Evolutionary conservation across 2,797 vertebrate species (phyloP).

Genomic region (Enteromius unitaeniatus): DNA sequence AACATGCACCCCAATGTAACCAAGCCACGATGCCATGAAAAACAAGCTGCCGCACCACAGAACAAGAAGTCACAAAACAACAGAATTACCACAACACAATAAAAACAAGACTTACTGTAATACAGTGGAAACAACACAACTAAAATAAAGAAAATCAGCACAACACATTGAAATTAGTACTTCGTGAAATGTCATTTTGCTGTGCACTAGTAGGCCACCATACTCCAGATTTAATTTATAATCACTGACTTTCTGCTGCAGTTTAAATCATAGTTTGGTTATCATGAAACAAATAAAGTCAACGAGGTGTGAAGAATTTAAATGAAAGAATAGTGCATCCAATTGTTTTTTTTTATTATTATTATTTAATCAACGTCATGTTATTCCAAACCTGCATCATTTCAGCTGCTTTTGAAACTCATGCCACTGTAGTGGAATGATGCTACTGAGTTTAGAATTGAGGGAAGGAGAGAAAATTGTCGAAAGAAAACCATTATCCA

Average conservation of each 20-base stretch:
- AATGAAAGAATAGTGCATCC: background rate
- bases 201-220: too few species aligned
- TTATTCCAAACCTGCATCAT: background rate
- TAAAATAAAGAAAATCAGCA: too few species aligned
- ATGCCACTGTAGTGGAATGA: background rate
- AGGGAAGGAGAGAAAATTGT: constrained; percentile 4
- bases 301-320: background rate
- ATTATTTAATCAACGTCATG: background rate
- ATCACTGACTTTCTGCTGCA: background rate
- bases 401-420: constrained; percentile 14
- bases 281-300: background rate
- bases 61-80: too few species aligned
- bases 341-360: background rate
- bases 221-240: background rate
- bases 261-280: background rate
- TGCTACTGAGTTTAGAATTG: background rate
- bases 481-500: constrained; percentile 49
- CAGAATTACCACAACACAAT: too few species aligned
- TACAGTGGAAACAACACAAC: too few species aligned
- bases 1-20: too few species aligned
- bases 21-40: too few species aligned
- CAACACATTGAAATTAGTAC: too few species aligned
- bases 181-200: too few species aligned
- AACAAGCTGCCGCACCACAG: too few species aligned
- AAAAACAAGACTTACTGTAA: too few species aligned